phyloP scores from a whole-genome alignment of 2,888 invertebrate species.

The Drosophila longiperda region DNA sequence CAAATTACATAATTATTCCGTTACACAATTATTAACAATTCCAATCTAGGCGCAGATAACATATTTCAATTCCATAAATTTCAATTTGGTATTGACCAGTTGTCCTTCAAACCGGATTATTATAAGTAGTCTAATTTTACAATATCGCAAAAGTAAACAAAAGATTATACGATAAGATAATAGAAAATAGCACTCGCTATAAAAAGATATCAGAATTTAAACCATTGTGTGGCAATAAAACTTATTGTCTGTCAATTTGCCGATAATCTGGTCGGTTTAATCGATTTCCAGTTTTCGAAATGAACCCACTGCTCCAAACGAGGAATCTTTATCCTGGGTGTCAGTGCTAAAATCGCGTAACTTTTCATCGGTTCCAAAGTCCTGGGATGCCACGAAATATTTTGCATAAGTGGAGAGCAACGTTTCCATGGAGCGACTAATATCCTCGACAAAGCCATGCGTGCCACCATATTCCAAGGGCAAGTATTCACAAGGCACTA shows the following conservation, averaged over 20 bases:
- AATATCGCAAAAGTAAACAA: background rate
- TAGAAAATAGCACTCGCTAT: background rate
- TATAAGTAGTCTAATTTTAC: conserved; percentile 6
- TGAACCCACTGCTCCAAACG: conserved; percentile 83
- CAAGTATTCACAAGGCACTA: conserved; percentile 87
- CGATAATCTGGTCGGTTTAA: conserved; percentile 45
- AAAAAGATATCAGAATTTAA: conserved; percentile 12
- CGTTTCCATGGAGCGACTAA: conserved; percentile 80
- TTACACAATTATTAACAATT: background rate
- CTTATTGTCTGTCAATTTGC: conserved; percentile 19
- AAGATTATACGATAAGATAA: conserved; percentile 32
- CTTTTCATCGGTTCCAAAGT: conserved; percentile 81
- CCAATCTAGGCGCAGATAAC: background rate
- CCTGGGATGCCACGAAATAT: conserved; percentile 78
- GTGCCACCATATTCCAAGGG: conserved; percentile 89
- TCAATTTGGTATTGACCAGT: background rate
- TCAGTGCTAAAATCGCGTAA: conserved; percentile 68
- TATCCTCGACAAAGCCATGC: conserved; percentile 85
- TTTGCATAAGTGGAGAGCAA: conserved; percentile 74
- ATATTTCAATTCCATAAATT: background rate
- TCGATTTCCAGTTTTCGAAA: conserved; percentile 83
- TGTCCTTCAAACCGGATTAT: background rate
- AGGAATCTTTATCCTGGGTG: conserved; percentile 65
- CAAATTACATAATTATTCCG: background rate
- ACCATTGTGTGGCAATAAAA: conserved; percentile 18